Evolutionary conservation across 2,888 invertebrate genomes (phyloP), one percentile per base, ranked within the genome.

Genomic region (Pammene fasciana): DNA sequence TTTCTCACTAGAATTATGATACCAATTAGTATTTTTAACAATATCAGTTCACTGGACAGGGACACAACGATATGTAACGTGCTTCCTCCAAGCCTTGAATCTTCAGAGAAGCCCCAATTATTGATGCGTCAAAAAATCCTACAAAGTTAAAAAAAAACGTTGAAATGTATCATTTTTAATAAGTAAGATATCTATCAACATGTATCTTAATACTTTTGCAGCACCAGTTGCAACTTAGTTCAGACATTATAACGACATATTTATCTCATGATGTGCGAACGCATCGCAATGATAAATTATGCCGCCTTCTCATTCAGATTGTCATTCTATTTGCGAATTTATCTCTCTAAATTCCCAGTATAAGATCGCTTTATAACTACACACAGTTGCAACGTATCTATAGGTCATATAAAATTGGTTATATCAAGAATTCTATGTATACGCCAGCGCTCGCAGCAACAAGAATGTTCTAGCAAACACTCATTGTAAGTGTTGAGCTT

Each of bases 191-290:
- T 46, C n/a, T 46, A 46, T 46, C 1, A 52, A 13, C 34, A 52
- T 0, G 26, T 34, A 52, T 52, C 52, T 16, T 11, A 50, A 9
- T 1, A 0, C 26, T 34, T 34, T 26, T 34, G 34, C 34, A 34
- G 7, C 34, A 0, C 52, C 52, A 52, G 26, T 34, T 26, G 13
- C 13, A 11, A 16, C 14, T 5, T 11, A 11, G 38, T 56, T 41
- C 56, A 52, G 26, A 57, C 16, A 57, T 26, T 18, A 13, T 34
- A 57, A 26, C 18, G 26, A 26, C 18, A 57, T 45, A 45, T 57
- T 56, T 57, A 57, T 57, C 57, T 57, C 57, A 8, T 18, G 18
- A 18, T 43, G 43, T n/a, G 57, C 57, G 26, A 56, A 26, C n/a
- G 57, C 57, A 26, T 18, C 14, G 5, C 16, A 56, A 36, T 45